Conservation (phyloP, 2,888 invertebrate genomes). For the Aproaerema taeniolella region DNA sequence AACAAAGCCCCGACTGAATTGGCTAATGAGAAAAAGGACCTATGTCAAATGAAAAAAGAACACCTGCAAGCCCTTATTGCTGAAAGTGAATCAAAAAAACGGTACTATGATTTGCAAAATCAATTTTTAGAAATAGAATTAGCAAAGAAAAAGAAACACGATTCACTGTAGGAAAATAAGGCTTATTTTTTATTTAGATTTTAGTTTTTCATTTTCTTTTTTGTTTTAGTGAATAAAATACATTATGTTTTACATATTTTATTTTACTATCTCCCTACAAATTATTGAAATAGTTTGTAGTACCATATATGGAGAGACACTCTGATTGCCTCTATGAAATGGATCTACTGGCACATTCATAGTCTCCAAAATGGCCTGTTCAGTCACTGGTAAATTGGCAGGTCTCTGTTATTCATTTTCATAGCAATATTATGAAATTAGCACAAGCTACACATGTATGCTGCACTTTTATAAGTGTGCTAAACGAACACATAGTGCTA, state of each 20-base stretch:
- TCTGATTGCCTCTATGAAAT: conserved; percentile 9
- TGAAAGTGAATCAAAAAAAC: background rate
- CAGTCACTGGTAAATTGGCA: conserved; percentile 9
- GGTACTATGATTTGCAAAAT: background rate
- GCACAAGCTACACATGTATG: conserved; percentile 9
- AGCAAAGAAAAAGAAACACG: too few relatives aligned
- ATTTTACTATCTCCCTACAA: background rate
- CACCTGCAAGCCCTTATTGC: background rate
- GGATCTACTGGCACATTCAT: conserved; percentile 7
- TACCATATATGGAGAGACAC: background rate
- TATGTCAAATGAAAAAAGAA: conserved; percentile 8
- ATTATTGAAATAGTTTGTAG: background rate
- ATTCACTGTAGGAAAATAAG: too few relatives aligned
- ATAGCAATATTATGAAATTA: conserved; percentile 7
- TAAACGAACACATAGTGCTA: conserved; percentile 3
- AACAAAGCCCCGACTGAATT: conserved; percentile 12
- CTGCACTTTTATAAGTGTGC: conserved; percentile 2
- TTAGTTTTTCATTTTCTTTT: too few relatives aligned
- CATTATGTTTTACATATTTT: too few relatives aligned
- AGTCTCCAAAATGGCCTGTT: conserved; percentile 10
- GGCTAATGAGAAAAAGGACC: conserved; percentile 8
- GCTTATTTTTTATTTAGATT: too few relatives aligned
- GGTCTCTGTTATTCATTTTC: conserved; percentile 7
- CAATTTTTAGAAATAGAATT: too few relatives aligned
- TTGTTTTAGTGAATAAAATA: too few relatives aligned